Percentiles rank a stretch among this genome's conserved stretches.
These are phyloP conservation scores for Esox masquinongy DNA, from an alignment of 2,797 vertebrate genomes.

Conservation along the genomic window DNA sequence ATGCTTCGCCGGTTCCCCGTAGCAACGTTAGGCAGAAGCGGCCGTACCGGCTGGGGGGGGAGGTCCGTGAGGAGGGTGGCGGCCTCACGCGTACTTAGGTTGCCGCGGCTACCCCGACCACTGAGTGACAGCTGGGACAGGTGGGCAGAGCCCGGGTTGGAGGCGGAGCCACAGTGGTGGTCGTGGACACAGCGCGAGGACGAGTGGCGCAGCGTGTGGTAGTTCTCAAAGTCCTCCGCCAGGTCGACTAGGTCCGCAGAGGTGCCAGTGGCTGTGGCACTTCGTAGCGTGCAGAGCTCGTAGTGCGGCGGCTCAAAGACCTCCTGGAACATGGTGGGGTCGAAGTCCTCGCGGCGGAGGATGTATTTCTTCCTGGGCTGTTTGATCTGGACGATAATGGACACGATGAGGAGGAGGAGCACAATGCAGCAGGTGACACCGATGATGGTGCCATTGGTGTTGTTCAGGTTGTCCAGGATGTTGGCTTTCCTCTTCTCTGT, in stretches of 20 bases:
- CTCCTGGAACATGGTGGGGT: slow-evolving; percentile 98
- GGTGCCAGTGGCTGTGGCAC: slow-evolving; percentile 75
- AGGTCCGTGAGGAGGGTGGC: slow-evolving; percentile 83
- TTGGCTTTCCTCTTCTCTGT: slow-evolving; percentile 94
- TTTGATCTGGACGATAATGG: slow-evolving; percentile 96
- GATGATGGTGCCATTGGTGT: slow-evolving; percentile 95
- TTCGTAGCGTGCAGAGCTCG: slow-evolving; percentile 94
- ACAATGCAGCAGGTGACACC: slow-evolving; percentile 97
- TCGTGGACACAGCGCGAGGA: slow-evolving; percentile 96
- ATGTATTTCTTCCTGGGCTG: slow-evolving; percentile 98
- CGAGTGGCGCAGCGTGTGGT: slow-evolving; percentile 91
- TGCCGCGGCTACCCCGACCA: slow-evolving; percentile 83
- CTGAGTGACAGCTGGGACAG: slow-evolving; percentile 70
- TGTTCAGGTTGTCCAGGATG: slow-evolving; percentile 97
- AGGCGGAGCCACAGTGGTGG: slow-evolving; percentile 92
- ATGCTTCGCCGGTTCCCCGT: slow-evolving; percentile 90
- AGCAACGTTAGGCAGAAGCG: slow-evolving; percentile 77
- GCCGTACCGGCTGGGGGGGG: slow-evolving; percentile 83
- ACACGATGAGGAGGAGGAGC: slow-evolving; percentile 92
- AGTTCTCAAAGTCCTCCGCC: slow-evolving; percentile 94
- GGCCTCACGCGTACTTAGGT: slow-evolving; percentile 89
- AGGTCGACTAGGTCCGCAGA: slow-evolving; percentile 90
- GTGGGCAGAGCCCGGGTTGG: slow-evolving; percentile 67
- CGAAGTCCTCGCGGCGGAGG: slow-evolving; percentile 91
- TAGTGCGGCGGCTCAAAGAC: slow-evolving; percentile 98